A percentile compares a stretch with the other conserved stretches of the same genome.
Evolutionary conservation across 2,888 invertebrate genomes (phyloP).

Genomic region (Pandemis heparana): DNA sequence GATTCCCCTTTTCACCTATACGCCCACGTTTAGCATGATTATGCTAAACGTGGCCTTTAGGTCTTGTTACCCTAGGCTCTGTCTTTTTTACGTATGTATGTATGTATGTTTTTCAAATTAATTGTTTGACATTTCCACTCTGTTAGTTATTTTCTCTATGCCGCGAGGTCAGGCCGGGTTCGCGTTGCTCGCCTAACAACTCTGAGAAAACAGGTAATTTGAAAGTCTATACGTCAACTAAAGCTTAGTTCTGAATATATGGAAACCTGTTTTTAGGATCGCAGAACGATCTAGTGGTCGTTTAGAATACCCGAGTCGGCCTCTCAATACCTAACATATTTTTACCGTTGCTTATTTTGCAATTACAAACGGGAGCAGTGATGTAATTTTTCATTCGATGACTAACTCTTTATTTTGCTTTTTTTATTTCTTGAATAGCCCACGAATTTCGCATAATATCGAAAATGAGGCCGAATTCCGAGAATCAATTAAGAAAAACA

Average conservation of each 20-base stretch:
- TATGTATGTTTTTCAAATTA: too few species aligned
- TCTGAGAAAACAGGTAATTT: constrained; percentile 54
- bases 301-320: constrained; percentile 17
- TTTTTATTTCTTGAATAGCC: constrained; percentile 46
- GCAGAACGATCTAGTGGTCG: constrained; percentile 24
- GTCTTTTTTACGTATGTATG: too few species aligned
- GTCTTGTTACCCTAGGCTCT: too few species aligned
- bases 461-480: constrained; percentile 52
- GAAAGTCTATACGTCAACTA: constrained; percentile 41
- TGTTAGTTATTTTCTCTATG: constrained; percentile 6
- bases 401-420: constrained; percentile 40
- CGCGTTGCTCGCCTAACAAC: constrained; percentile 62
- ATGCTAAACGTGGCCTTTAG: too few species aligned
- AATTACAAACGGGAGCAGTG: constrained; percentile 1
- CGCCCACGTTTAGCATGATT: too few species aligned
- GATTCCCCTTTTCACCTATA: too few species aligned
- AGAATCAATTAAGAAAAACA: constrained; percentile 66
- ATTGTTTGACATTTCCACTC: too few species aligned
- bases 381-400: constrained; percentile 39
- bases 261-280: constrained; percentile 37
- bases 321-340: not conserved
- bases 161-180: constrained; percentile 58
- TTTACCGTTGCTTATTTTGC: not conserved
- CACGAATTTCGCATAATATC: constrained; percentile 45
- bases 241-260: constrained; percentile 37